These are phyloP conservation scores for Achlya flavicornis DNA, from an alignment of 2,888 invertebrate genomes.

Conservation along the genomic window DNA sequence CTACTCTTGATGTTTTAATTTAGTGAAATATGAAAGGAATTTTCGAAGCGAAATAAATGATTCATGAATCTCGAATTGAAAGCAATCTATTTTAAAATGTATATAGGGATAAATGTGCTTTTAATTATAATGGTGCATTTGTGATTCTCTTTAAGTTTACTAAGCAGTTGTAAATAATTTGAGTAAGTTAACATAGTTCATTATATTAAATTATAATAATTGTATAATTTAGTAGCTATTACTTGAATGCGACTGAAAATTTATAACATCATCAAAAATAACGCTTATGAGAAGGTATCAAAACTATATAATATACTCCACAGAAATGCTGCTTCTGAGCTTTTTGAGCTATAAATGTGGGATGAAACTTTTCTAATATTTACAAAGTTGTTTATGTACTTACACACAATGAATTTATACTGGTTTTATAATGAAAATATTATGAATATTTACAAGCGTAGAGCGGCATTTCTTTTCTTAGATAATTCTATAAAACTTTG, in stretches of 20 bases:
- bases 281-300: slow-evolving; percentile 21
- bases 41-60: slow-evolving; percentile 19
- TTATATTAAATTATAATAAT: slow-evolving; percentile 60
- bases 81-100: slow-evolving; percentile 60
- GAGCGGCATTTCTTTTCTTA: slow-evolving; percentile 36
- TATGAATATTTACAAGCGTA: slow-evolving; percentile 23
- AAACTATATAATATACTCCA: slow-evolving; percentile 17
- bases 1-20: slow-evolving; percentile 9
- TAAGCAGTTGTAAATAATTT: slow-evolving; percentile 77
- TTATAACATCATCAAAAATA: slow-evolving; percentile 37
- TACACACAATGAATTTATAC: slow-evolving; percentile 32
- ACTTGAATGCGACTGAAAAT: slow-evolving; percentile 66
- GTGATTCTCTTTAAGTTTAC: slow-evolving; percentile 62
- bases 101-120: slow-evolving; percentile 72
- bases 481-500: slow-evolving; percentile 24
- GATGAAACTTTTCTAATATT: slow-evolving; percentile 24
- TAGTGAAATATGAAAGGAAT: slow-evolving; percentile 8
- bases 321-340: slow-evolving; percentile 42
- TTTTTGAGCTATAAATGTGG: slow-evolving; percentile 21
- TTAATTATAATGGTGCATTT: slow-evolving; percentile 65
- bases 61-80: slow-evolving; percentile 27
- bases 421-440: slow-evolving; percentile 25
- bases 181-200: slow-evolving; percentile 69
- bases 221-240: slow-evolving; percentile 64
- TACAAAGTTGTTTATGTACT: slow-evolving; percentile 32